Evolutionary conservation across 2,113 vertebrate genomes (phyloP).

Genomic region (Thunnus thynnus): DNA sequence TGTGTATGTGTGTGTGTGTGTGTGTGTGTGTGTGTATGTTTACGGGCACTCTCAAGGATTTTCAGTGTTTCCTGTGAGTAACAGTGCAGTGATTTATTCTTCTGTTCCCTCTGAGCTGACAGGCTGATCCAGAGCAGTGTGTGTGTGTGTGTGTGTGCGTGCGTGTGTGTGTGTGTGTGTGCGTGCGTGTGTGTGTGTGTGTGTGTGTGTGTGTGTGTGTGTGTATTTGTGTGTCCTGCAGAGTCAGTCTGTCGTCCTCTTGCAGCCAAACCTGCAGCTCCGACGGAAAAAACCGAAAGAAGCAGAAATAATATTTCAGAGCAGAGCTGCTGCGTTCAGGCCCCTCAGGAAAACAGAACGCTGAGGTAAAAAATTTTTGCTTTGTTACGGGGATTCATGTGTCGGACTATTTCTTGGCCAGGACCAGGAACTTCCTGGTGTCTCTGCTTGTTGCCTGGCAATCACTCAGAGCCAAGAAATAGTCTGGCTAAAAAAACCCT

Average conservation of each 20-base stretch:
- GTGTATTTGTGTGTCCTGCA: slow-evolving; percentile 14
- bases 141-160: slow-evolving; percentile 1
- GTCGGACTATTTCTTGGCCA: too few relatives aligned
- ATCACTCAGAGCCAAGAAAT: too few relatives aligned
- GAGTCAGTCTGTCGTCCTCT: slow-evolving; percentile 44
- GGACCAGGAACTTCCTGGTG: too few relatives aligned
- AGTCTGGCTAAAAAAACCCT: too few relatives aligned
- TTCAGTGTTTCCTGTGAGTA: slow-evolving; percentile 47
- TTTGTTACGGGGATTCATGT: too few relatives aligned
- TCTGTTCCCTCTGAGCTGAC: slow-evolving; percentile 44
- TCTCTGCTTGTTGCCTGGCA: too few relatives aligned
- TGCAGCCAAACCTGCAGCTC: slow-evolving; percentile 47
- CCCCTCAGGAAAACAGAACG: not conserved
- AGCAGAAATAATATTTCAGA: not conserved
- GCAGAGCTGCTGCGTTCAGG: slow-evolving; percentile 21
- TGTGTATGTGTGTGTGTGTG: not conserved
- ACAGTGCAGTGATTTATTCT: slow-evolving; percentile 58
- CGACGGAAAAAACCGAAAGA: slow-evolving; percentile 27
- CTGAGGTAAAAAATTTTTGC: too few relatives aligned
- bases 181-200: not conserved
- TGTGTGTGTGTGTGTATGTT: slow-evolving; percentile 27
- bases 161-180: not conserved
- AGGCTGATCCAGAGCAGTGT: slow-evolving; percentile 12
- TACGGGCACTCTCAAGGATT: slow-evolving; percentile 55
- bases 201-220: not conserved